These are phyloP conservation scores for Okapia johnstoni DNA, from an alignment of 2,113 vertebrate species.

Conservation along the genomic window DNA sequence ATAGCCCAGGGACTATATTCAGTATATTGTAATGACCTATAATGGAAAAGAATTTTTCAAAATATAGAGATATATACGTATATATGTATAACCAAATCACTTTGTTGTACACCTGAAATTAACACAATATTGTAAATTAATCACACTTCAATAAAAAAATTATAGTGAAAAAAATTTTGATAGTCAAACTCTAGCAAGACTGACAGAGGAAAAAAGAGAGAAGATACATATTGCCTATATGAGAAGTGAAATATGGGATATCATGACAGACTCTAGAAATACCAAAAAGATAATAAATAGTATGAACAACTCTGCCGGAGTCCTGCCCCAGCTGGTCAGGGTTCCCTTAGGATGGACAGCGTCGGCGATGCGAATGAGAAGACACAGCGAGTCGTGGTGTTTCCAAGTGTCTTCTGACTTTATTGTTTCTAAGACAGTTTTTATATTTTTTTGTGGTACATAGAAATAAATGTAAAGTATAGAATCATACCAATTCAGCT, in stretches of 20 bases:
- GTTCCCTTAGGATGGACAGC: no score
- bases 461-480: no score
- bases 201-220: background rate
- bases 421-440: no score
- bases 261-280: background rate
- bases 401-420: no score
- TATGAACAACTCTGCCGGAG: background rate
- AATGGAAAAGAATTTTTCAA: background rate
- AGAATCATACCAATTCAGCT: no score
- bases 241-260: background rate
- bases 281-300: background rate
- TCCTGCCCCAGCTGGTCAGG: no score
- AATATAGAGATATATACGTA: background rate
- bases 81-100: background rate
- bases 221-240: background rate
- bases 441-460: no score
- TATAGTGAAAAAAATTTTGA: background rate
- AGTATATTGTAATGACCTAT: background rate
- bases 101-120: background rate
- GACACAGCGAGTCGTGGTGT: no score
- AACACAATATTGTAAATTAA: background rate
- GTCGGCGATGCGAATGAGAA: no score
- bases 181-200: slow-evolving; percentile 5
- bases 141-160: background rate
- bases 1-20: background rate